Evolutionary conservation across 2,797 vertebrate species (phyloP), one percentile per base, ranked within the genome.

Genomic region (Aplochiton taeniatus): DNA sequence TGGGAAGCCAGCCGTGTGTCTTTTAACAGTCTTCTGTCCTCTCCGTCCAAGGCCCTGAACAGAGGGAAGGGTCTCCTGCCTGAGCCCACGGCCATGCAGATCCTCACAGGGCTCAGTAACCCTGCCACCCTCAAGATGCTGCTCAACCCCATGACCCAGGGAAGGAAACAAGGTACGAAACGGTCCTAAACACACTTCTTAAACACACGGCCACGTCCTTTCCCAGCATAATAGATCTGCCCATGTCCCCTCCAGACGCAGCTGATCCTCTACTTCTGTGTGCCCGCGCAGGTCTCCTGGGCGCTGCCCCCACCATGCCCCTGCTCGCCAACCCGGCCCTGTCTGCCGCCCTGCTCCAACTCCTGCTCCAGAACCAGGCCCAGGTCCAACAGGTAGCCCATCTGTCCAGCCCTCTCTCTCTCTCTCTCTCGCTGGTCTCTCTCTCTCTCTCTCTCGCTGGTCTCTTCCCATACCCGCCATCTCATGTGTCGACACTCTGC

Each of bases 41-140:
- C 9, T 42, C 54, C 10, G 68, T 3, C 0, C 13, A 41, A 98
- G 96, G 94, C 95, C 10, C 86, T 96, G 73, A 97, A 96, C 75
- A 83, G 96, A 4, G 96, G 96, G 10, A 98, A 97, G 73, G 96
- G 96, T 16, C 96, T 98, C 47, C 94, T 98, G 1, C 96, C 96
- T 0, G 96, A 98, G 69, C 96, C 96, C 1, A 96, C 82, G 11
- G 80, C 94, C 53, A 90, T 98, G 68, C 96, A 98, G 82, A 94
- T 98, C 9, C 93, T 98, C 13, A 90, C 85, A 58, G 92, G 92
- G 70, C 89, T 98, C 63, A 95, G 91, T 20, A 95, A 96, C 56
- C 94, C 96, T 0, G 90, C 95, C 0, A 92, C 96, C 0, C 88
- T 98, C 6, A 96, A 96, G 87, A 93, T 98, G 75, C 91, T 98